Base-by-base conservation (phyloP, 1,140 invertebrate genomes). In the Littorina saxatilis region DNA sequence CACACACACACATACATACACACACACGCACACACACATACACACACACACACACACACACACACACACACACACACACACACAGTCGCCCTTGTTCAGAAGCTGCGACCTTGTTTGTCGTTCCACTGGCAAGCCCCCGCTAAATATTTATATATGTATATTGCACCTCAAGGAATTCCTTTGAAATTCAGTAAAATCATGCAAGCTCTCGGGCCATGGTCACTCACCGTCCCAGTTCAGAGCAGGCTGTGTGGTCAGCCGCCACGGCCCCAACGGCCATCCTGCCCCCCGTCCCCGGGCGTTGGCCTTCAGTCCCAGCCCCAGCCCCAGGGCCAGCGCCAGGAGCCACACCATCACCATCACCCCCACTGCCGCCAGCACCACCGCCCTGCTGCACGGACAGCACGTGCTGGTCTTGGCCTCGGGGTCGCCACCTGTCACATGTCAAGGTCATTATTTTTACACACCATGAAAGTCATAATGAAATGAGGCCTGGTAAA, bases 181-280 rank as follows among this genome's bases (percentile, higher is more conserved):
- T n/a, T n/a, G n/a, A n/a, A n/a, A n/a, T n/a, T n/a, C n/a, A n/a
- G n/a, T n/a, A n/a, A n/a, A n/a, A n/a, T n/a, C n/a, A n/a, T n/a
- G n/a, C n/a, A n/a, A n/a, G n/a, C n/a, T n/a, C n/a, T n/a, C n/a
- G n/a, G n/a, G n/a, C n/a, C n/a, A n/a, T n/a, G n/a, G n/a, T n/a
- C n/a, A 20, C 66, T 63, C 58, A 83, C 82, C 82, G 55, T 23
- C 82, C 82, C 32, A 83, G 70, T 3, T 80, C 70, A 20, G 82
- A 83, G 37, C 82, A 83, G 7, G 66, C 70, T 5, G 82, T 72
- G 70, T 83, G 82, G 40, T 83, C 82, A 35, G 76, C 77, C 11
- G 77, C 82, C 4, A 83, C 82, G 0, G 70, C 82, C 17, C 82
- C 82, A 3, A 83, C 47, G 35, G 52, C 50, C 32, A 27, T 5